Conservation (phyloP, 2,888 invertebrate genomes). For the Rhimphoctona megacephalus region DNA sequence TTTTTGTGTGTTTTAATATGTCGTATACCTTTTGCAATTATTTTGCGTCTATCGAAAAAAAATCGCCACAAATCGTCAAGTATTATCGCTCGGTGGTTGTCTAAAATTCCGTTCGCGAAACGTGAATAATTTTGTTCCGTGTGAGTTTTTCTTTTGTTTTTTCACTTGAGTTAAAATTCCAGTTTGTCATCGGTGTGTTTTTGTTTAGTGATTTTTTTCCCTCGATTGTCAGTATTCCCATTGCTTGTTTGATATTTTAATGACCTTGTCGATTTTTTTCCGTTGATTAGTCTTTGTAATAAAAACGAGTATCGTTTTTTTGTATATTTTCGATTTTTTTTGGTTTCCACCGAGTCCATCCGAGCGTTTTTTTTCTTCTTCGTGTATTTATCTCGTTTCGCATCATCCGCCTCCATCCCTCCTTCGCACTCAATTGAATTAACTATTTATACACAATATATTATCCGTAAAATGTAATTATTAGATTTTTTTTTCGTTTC, state of each 20-base stretch:
- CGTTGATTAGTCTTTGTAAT: slow-evolving; percentile 32
- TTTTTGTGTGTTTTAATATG: slow-evolving; percentile 54
- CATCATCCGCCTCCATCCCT: slow-evolving; percentile 69
- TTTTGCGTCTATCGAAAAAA: slow-evolving; percentile 42
- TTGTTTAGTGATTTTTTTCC: slow-evolving; percentile 12
- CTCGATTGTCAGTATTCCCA: slow-evolving; percentile 61
- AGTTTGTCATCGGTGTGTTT: slow-evolving; percentile 26
- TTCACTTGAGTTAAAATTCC: slow-evolving; percentile 19
- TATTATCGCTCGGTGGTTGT: slow-evolving; percentile 44
- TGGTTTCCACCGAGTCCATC: slow-evolving; percentile 54
- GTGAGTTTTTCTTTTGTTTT: not conserved
- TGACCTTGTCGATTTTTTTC: slow-evolving; percentile 29
- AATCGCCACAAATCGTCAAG: slow-evolving; percentile 43
- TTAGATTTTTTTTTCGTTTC: slow-evolving; percentile 73
- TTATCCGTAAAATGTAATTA: slow-evolving; percentile 84
- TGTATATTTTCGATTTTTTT: not conserved
- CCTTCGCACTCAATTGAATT: slow-evolving; percentile 81
- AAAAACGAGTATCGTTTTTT: slow-evolving; percentile 48
- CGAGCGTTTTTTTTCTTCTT: slow-evolving; percentile 51
- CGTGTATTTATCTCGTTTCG: slow-evolving; percentile 57
- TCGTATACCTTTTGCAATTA: slow-evolving; percentile 64
- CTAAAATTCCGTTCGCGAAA: slow-evolving; percentile 1
- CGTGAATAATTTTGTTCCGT: not conserved
- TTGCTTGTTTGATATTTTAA: slow-evolving; percentile 53
- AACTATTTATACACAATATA: slow-evolving; percentile 85